Evolutionary conservation across 1,140 invertebrate species (phyloP).

Genomic region (Polyergus mexicanus): DNA sequence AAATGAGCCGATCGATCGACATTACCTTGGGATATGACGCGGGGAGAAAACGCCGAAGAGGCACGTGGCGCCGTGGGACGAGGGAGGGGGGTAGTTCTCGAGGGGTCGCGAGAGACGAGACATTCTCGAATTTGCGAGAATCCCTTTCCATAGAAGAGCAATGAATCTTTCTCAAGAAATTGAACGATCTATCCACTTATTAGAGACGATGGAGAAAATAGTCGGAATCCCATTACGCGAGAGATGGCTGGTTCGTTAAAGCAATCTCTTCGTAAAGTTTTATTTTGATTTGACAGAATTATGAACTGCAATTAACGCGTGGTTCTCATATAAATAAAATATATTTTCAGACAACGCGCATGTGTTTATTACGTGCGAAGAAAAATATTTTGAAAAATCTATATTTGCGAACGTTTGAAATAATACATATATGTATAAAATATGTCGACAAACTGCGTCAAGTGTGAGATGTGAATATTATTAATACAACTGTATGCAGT

Average conservation of each 20-base stretch:
- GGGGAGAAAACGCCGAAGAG: conserved; percentile 52
- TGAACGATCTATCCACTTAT: conserved; percentile 66
- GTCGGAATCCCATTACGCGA: conserved; percentile 64
- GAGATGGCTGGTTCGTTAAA: conserved; percentile 70
- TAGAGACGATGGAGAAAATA: conserved; percentile 69
- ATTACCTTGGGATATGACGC: conserved; percentile 69
- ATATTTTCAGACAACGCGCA: background rate
- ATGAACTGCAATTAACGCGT: background rate
- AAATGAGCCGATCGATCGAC: conserved; percentile 82
- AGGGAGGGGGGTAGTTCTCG: conserved; percentile 43
- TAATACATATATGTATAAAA: background rate
- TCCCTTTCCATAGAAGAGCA: conserved; percentile 61
- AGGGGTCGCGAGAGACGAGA: conserved; percentile 74
- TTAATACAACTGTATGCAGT: conserved; percentile 6
- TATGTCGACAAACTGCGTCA: conserved; percentile 28
- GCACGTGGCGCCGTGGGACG: conserved; percentile 60
- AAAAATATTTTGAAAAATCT: conserved; percentile 38
- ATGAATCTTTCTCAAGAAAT: conserved; percentile 63
- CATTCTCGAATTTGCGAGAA: conserved; percentile 72
- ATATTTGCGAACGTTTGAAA: background rate
- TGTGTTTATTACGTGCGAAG: conserved; percentile 9
- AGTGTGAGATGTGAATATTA: conserved; percentile 32
- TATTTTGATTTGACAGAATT: background rate
- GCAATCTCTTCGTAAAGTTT: conserved; percentile 22
- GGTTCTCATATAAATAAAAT: background rate